Evolutionary conservation across 2,797 vertebrate species (phyloP), one percentile per base, ranked within the genome.

Genomic region (Poeciliopsis turneri): DNA sequence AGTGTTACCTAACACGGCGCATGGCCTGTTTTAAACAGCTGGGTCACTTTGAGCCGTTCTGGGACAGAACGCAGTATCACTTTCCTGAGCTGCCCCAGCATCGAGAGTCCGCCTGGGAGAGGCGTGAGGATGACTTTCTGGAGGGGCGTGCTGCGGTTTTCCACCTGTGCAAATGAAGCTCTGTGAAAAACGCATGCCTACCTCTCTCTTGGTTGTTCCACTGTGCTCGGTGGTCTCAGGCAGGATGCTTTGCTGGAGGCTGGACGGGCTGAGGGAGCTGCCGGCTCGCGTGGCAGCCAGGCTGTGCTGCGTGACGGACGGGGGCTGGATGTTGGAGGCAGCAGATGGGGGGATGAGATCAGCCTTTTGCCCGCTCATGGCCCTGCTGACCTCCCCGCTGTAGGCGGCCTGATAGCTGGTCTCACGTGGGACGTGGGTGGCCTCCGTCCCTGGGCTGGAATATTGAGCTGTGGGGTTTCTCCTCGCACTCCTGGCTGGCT

Each of bases 361-460:
- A 46, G 33, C 89, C 78, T 92, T 90, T 53, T 88, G 88, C 53
- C 64, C 79, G 47, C 89, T 91, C 25, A 23, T 78, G 79, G 93
- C 89, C 72, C 84, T 92, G 85, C 94, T 84, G 39, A 80, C 61
- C 47, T 95, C 97, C 75, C 95, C 95, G 1, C 92, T 96, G 94
- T 97, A 98, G 91, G 97, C 94, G 15, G 96, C 95, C 91, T 96
- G 96, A 87, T 98, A 97, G 92, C 97, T 97, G 92, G 97, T 94
- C 86, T 97, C 97, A 81, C 94, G 93, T 36, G 94, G 91, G 12
- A 95, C 87, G 2, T 79, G 76, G 49, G 80, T 72, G 57, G 87
- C 84, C 16, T 93, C 95, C 55, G 94, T 94, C 36, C 94, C 95
- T 18, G 95, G 95, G 81, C 96, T 92, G 83, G 95, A 89, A 75